Conservation (phyloP, 2,113 vertebrate species). For the Mobula hypostoma region DNA sequence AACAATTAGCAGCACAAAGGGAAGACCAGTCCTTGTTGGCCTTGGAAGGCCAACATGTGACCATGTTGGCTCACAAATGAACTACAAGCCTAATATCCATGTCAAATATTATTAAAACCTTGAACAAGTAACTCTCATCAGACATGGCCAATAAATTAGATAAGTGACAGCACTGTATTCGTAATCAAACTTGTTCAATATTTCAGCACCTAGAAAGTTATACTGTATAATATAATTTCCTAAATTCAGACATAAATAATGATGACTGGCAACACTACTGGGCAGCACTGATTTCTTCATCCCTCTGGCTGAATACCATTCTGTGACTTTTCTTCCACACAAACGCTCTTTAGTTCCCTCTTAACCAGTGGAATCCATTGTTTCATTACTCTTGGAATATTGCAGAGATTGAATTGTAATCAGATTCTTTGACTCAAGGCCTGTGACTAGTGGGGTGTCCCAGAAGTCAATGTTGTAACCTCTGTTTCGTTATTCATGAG, state of each 20-base stretch:
- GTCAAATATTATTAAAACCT: neutral
- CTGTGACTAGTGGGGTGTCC: no score
- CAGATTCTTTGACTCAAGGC: neutral
- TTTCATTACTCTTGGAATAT: neutral
- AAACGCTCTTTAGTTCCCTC: neutral
- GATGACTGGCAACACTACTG: neutral
- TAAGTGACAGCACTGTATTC: neutral
- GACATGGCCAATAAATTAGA: neutral
- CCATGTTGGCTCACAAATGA: neutral
- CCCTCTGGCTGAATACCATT: neutral
- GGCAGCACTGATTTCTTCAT: neutral
- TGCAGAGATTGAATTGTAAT: no score
- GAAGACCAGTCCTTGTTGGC: neutral
- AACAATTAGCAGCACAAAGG: neutral
- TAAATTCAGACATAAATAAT: neutral
- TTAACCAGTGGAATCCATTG: neutral
- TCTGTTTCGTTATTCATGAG: no score
- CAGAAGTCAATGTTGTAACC: no score
- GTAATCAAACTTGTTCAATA: neutral
- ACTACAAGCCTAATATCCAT: neutral
- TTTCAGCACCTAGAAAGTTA: neutral
- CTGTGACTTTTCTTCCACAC: neutral
- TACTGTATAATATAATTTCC: neutral
- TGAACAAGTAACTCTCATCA: neutral
- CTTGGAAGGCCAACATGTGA: no score